phyloP scores from a whole-genome alignment of 1,140 invertebrate genomes.

The Cydia strobilella region DNA sequence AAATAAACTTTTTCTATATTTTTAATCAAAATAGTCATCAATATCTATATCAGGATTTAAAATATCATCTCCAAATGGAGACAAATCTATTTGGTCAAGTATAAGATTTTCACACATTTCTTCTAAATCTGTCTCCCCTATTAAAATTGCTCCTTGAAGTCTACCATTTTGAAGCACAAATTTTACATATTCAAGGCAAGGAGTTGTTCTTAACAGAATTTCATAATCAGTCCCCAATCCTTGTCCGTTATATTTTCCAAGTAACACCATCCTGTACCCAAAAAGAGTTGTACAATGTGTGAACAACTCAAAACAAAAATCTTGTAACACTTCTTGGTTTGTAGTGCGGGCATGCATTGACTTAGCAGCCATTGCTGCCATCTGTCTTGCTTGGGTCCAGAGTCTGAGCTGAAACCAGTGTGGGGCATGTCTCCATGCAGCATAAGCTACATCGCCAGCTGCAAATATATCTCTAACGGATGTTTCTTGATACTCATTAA shows the following conservation, averaged over 20 bases:
- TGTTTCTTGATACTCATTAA: slow-evolving; percentile 94
- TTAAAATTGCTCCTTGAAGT: slow-evolving; percentile 95
- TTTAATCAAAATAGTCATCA: slow-evolving; percentile 99
- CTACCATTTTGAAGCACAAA: slow-evolving; percentile 91
- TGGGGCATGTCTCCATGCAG: slow-evolving; percentile 86
- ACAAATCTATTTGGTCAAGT: slow-evolving; percentile 95
- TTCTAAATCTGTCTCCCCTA: slow-evolving; percentile 98
- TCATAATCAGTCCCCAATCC: slow-evolving; percentile 92
- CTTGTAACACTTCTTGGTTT: slow-evolving; percentile 86
- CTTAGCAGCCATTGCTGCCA: slow-evolving; percentile 96
- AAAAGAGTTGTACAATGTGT: slow-evolving; percentile 98
- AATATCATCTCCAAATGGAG: slow-evolving; percentile 93
- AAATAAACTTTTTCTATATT: too few species aligned
- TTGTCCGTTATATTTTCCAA: slow-evolving; percentile 97
- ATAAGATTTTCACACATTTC: slow-evolving; percentile 99
- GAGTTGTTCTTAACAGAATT: slow-evolving; percentile 92
- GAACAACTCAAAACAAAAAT: slow-evolving; percentile 99
- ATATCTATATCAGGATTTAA: slow-evolving; percentile 98
- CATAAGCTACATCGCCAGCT: slow-evolving; percentile 95
- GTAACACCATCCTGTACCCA: slow-evolving; percentile 95
- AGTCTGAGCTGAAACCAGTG: slow-evolving; percentile 99
- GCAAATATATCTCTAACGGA: slow-evolving; percentile 91
- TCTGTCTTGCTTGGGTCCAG: slow-evolving; percentile 99
- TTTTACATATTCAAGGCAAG: slow-evolving; percentile 94
- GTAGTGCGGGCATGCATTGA: slow-evolving; percentile 88